These are phyloP conservation scores for Phyllotreta cruciferae DNA, from an alignment of 2,888 invertebrate genomes.

Conservation along the genomic window DNA sequence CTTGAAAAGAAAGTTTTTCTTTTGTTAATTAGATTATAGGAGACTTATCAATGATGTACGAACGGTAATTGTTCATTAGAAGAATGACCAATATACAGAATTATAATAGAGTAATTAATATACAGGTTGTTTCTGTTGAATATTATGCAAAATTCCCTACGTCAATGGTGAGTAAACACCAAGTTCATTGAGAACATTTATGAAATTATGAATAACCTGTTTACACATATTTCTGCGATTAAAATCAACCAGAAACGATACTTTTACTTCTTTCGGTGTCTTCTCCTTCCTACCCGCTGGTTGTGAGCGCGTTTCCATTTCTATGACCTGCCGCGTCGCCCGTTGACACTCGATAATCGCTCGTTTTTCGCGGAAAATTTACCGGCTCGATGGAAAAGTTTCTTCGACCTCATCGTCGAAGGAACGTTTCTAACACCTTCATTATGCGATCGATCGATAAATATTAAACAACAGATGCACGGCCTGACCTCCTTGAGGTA, in stretches of 20 bases:
- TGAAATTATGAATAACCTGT: slow-evolving; percentile 39
- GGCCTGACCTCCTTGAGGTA: too few relatives aligned
- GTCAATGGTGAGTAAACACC: not conserved
- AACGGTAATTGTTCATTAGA: too few relatives aligned
- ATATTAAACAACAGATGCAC: too few relatives aligned
- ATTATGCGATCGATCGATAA: too few relatives aligned
- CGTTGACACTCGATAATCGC: slow-evolving; percentile 29
- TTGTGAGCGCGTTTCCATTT: slow-evolving; percentile 41
- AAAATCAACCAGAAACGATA: slow-evolving; percentile 27
- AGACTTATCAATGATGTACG: too few relatives aligned
- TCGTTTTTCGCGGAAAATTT: slow-evolving; percentile 2
- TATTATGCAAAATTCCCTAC: not conserved
- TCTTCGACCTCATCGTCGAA: too few relatives aligned
- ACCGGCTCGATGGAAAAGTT: not conserved
- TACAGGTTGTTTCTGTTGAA: too few relatives aligned
- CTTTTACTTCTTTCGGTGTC: slow-evolving; percentile 29
- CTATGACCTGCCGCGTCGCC: slow-evolving; percentile 42
- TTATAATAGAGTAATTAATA: too few relatives aligned
- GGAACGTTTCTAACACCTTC: too few relatives aligned
- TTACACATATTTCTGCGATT: slow-evolving; percentile 38
- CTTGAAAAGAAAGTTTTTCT: too few relatives aligned
- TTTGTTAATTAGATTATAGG: too few relatives aligned
- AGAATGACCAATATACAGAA: too few relatives aligned
- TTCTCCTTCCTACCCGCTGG: not conserved
- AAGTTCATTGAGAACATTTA: slow-evolving; percentile 12